Base-by-base conservation (phyloP, 1,140 invertebrate species). In the Scaptomyza graminum region DNA sequence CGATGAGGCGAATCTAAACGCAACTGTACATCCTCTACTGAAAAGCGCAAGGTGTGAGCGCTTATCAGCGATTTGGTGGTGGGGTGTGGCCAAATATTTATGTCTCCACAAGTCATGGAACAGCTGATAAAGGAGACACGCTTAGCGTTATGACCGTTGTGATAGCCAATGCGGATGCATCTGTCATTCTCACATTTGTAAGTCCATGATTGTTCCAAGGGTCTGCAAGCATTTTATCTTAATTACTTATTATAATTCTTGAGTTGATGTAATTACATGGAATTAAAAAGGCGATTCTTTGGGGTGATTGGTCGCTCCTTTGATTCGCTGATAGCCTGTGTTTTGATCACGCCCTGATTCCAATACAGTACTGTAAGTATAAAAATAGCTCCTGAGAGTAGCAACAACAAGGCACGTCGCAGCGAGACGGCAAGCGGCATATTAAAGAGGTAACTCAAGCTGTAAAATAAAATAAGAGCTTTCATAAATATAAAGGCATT, bases 71-170 rank as follows among this genome's bases (percentile, higher is more conserved):
- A 75, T 55, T 92, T 92, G 22, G 81, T 77, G 18, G 91, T 92
- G 39, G 91, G 91, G 75, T 91, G 87, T 13, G 91, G 91, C 91
- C 91, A 92, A 65, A 92, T 91, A 55, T 91, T 92, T 5, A 91
- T 76, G 25, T 90, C 87, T 5, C 91, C 90, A 65, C 91, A 92
- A 0, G 84, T 91, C 91, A 92, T 92, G 3, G 91, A 90, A 57
- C 91, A 92, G 28, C 80, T 90, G 57, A 87, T 88, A 61, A 92
- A 92, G 6, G 91, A 90, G 37, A 92, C 74, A 50, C 91, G 83
- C 47, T 91, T 91, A 12, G 74, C 61, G 18, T 49, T 47, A 18
- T 22, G n/a, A n/a, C 71, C 73, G 12, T 74, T 88, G 8, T 59
- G 51, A 65, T 87, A 89, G 50, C 72, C 61, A 13, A 79, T 47